Base-by-base conservation (phyloP, 2,797 vertebrate genomes). In the Alosa sapidissima region DNA sequence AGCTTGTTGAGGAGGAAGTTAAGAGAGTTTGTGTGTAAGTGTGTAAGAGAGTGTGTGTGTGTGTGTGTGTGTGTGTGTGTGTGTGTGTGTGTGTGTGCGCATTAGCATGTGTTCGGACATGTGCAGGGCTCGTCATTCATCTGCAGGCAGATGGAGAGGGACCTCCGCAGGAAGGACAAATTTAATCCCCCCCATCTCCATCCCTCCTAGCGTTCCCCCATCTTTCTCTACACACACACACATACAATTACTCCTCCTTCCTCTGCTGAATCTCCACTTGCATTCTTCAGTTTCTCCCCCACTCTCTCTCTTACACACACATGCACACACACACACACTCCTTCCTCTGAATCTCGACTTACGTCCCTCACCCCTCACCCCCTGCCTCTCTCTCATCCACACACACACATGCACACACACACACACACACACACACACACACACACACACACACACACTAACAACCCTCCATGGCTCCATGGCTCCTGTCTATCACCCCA, bases 131-230 rank as follows among this genome's bases (percentile, higher is more conserved):
- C 68, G 68, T 75, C 68, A 75, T 11, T 75, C 68, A 33, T 75
- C 33, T 75, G 33, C 68, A 75, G 68, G 36, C 68, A 75, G 36
- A 75, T 75, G 68, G 68, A 75, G 33, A 45, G 68, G 68, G 65
- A 72, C 65, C 65, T 72, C 33, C 14, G 13, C 14, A 41, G 33
- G 68, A 45, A 75, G 68, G 36, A 75, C 13, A 45, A 75, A 75
- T 36, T 75, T 75, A 75, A 75, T 75, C 68, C 68, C 36, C 36
- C 33, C 62, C 33, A 28, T 36, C 62, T 33, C 68, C 16, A 0
- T 41, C 33, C 68, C 33, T 75, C 33, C 68, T 14, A 68, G 62
- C n/a, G 33, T 19, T 16, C 33, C 3, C n/a, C 41, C 41, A 41
- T n/a, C 58, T 62, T 1, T 28, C 24, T 65, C 55, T 58, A 4